phyloP scores from a whole-genome alignment of 2,797 vertebrate genomes.

The Poecile montanus region DNA sequence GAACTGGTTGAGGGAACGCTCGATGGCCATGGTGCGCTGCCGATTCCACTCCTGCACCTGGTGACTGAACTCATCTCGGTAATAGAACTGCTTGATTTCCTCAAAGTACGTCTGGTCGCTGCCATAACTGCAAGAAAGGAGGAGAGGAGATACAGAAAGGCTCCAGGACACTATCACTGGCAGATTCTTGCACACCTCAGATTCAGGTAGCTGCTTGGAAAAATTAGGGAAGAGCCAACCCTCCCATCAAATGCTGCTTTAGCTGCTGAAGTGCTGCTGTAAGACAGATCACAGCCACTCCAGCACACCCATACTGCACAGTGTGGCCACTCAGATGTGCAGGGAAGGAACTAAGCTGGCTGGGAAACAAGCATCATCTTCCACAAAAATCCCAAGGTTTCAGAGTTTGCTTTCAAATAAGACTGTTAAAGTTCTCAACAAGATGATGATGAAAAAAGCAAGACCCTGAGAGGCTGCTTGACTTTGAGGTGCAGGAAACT shows the following conservation, averaged over 20 bases:
- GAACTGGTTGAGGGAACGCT: slow-evolving; percentile 92
- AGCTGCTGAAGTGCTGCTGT: neutral
- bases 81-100: slow-evolving; percentile 99
- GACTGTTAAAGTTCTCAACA: neutral
- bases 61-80: slow-evolving; percentile 99
- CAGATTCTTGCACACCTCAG: neutral
- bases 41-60: slow-evolving; percentile 99
- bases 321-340: neutral
- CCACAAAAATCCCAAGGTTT: neutral
- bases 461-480: neutral
- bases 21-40: slow-evolving; percentile 95
- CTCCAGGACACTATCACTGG: neutral
- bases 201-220: neutral
- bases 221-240: neutral
- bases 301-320: neutral
- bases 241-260: neutral
- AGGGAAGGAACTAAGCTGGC: neutral
- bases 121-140: slow-evolving; percentile 76
- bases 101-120: slow-evolving; percentile 97
- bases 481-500: neutral
- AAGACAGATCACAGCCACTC: neutral
- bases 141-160: neutral
- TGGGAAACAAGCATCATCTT: neutral
- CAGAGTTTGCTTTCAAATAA: neutral
- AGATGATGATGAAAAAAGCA: neutral